Evolutionary conservation across 2,888 invertebrate genomes (phyloP), one percentile per base, ranked within the genome.

Genomic region (Digitonthophagus gazella): DNA sequence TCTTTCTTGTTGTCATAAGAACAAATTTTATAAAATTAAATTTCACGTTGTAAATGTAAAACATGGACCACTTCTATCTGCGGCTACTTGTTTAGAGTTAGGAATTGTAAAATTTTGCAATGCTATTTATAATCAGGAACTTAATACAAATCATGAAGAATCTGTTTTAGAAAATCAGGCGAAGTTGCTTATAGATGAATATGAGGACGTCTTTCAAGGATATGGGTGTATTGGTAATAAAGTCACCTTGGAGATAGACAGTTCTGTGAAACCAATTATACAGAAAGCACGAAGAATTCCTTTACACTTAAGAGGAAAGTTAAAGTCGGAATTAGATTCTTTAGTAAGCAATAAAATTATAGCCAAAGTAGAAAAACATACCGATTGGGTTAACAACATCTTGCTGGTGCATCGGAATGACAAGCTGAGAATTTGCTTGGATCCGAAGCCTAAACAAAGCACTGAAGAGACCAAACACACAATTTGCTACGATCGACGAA

Each of bases 201-300:
- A 57, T 11, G 57, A 57, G 6, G 57, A 57, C n/a, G 57, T 57
- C 5, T 57, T 57, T 11, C 4, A n/a, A 57, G 57, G 57, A 11
- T 57, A 57, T n/a, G 57, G 57, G 1, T 20, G 22, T 14, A 11
- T 64, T 22, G 22, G 28, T 57, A 66, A 67, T n/a, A 64, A 67
- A 64, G 64, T 69, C 58, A 44, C 56, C 14, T 54, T 72, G 15
- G 70, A 71, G 66, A 28, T 72, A 11, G 69, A 69, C 18, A 14
- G 54, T 15, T 3, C n/a, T 6, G 58, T 71, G 8, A 61, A 54
- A 61, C 68, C 71, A n/a, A 56, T 22, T n/a, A 66, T 68, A 28
- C 70, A 71, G 57, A 16, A 61, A 57, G 57, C 57, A 4, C 4
- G 57, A 57, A 14, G 57, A 15, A 57, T 57, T 15, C 57, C 57